Evolutionary conservation across 2,797 vertebrate genomes (phyloP), one percentile per base, ranked within the genome.

Genomic region (Micropoecilia bifurca): DNA sequence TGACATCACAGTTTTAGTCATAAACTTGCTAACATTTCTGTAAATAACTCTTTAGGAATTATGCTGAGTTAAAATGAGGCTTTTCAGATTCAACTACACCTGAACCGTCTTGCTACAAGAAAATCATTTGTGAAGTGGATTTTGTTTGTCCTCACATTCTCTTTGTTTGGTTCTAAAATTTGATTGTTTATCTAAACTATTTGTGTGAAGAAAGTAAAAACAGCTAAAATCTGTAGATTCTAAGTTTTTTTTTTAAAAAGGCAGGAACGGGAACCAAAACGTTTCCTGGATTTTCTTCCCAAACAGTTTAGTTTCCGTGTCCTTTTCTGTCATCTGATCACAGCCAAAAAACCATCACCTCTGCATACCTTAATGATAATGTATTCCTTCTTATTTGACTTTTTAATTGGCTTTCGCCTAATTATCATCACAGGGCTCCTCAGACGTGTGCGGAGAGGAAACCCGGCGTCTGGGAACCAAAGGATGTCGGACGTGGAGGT

Each of bases 301-400:
- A 69, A 87, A 80, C 89, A 82, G 80, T 78, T 80, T 80, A 82
- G 81, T 73, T 76, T 71, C 81, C 85, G 92, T 75, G 92, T 93
- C 95, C 95, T 95, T 94, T 74, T 93, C 92, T 93, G 94, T 94
- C 94, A 92, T 63, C 55, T 13, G 12, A 73, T 39, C 63, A 77
- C 81, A 53, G 18, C 75, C 66, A 78, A 88, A 88, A 85, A 90
- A 90, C 85, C 80, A 85, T 89, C 93, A 86, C 84, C 83, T 90
- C 86, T 91, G 63, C 93, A 93, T 94, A 25, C 76, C 95, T 97
- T 97, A 98, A 96, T 96, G 97, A 97, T 98, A 98, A 99, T 98
- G 95, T 97, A 97, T 98, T 98, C 97, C 93, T 94, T 96, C 96
- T 97, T 96, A 97, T 97, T 97, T 98, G 96, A 98, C 97, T 98